A percentile compares a stretch with the other conserved stretches of the same genome.
These are phyloP conservation scores for Ypsolopha sequella DNA, from an alignment of 2,888 invertebrate species.

Conservation along the genomic window DNA sequence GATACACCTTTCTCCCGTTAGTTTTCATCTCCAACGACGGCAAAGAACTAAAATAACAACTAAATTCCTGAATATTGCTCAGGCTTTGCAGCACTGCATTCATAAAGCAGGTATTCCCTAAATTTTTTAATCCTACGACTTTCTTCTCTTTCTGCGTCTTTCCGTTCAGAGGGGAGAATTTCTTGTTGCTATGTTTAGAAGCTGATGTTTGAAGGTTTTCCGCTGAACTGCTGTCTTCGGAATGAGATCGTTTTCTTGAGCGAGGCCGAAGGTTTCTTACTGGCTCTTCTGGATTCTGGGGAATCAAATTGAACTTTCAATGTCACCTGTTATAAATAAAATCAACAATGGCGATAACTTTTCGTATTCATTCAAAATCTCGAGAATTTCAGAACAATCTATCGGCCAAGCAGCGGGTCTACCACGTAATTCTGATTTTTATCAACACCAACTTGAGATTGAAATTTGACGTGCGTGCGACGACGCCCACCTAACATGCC, in stretches of 20 bases:
- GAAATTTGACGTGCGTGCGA: too few relatives aligned
- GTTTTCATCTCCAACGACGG: constrained; percentile 77
- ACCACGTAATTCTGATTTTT: too few relatives aligned
- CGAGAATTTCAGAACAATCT: too few relatives aligned
- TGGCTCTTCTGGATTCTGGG: constrained; percentile 44
- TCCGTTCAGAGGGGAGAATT: constrained; percentile 42
- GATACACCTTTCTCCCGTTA: constrained; percentile 72
- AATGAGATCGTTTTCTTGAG: constrained; percentile 72
- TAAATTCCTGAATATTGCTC: constrained; percentile 87
- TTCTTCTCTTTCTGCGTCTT: constrained; percentile 71
- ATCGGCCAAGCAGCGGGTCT: too few relatives aligned
- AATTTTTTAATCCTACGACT: constrained; percentile 81
- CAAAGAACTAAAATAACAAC: constrained; percentile 83
- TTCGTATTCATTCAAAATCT: not conserved
- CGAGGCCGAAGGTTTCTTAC: constrained; percentile 70
- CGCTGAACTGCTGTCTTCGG: constrained; percentile 64
- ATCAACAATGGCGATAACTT: not conserved
- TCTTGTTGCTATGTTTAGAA: constrained; percentile 40
- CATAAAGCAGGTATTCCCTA: constrained; percentile 91
- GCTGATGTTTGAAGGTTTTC: constrained; percentile 42
- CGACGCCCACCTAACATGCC: too few relatives aligned
- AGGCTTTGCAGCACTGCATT: constrained; percentile 87
- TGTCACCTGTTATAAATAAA: not conserved
- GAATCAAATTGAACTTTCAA: not conserved
- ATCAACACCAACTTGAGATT: too few relatives aligned